These are phyloP conservation scores for Todiramphus chloris DNA, from an alignment of 2,113 vertebrate genomes.

Conservation along the genomic window DNA sequence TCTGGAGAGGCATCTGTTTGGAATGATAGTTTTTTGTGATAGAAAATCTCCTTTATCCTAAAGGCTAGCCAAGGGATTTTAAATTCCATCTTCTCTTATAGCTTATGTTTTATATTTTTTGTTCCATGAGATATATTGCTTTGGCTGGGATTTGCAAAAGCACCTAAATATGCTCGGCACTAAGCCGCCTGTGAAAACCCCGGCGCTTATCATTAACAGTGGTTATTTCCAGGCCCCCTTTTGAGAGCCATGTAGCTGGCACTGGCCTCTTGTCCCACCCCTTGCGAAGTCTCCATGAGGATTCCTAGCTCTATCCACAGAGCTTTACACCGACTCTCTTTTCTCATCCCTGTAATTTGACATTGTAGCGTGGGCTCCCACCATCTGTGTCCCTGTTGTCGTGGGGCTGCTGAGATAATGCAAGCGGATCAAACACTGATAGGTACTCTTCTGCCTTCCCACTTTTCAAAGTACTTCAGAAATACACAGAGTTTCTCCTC, in stretches of 20 bases:
- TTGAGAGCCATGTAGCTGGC: background rate
- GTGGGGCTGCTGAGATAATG: fast-evolving
- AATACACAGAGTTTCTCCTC: background rate
- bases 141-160: background rate
- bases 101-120: background rate
- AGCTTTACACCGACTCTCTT: background rate
- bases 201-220: background rate
- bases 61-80: background rate
- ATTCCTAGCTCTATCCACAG: fast-evolving
- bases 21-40: background rate
- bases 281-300: fast-evolving
- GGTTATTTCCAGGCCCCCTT: background rate
- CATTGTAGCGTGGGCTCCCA: fast-evolving
- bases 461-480: background rate
- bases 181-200: background rate
- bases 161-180: background rate
- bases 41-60: slow-evolving; percentile 11
- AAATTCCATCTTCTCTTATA: background rate
- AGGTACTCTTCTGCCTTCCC: background rate
- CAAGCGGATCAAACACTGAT: background rate
- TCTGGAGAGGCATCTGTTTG: background rate
- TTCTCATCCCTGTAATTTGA: background rate
- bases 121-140: background rate
- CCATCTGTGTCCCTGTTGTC: fast-evolving
- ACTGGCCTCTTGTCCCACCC: background rate